Evolutionary conservation across 2,797 vertebrate genomes (phyloP), one percentile per base, ranked within the genome.

Genomic region (Molossus molossus): DNA sequence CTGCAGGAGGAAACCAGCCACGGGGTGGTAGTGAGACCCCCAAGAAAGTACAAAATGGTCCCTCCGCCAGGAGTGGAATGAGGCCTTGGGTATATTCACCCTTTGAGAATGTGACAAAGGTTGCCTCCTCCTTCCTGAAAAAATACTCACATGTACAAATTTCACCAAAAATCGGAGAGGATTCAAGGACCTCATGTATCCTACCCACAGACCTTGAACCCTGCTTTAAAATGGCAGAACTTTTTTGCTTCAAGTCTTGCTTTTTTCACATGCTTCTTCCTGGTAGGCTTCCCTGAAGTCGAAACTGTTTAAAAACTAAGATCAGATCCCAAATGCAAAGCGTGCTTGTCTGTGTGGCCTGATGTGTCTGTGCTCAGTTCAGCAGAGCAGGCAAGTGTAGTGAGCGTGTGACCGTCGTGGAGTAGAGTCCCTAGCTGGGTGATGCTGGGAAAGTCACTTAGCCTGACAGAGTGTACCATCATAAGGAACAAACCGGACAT

Each of bases 301-400:
- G 82, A 83, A 69, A 62, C 27, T 21, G n/a, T 27, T 18, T 76
- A 87, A 67, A 75, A 89, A 85, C 50, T 70, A 94, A 87, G 50
- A 88, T 90, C 9, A 25, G 79, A 73, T 90, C 55, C 87, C 62
- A 93, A 84, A 95, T 64, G 85, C 75, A 90, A 70, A 95, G 86
- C 0, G 6, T 90, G 48, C 58, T 94, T 87, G 13, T 70, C 77
- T 73, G n/a, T 73, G n/a, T 58, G 85, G 23, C 18, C 58, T 86
- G 53, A 90, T 48, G 60, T 69, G 70, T 84, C 80, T 90, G 79
- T 80, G 29, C 93, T 96, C 80, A 76, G 94, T 65, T 95, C 20
- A 69, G 80, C 55, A 80, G 57, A 94, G 75, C n/a, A 50, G 45
- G 8, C 9, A 69, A 77, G 21, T 57, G 81, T 13, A 60, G 23